Evolutionary conservation across 2,797 vertebrate species (phyloP), one percentile per base, ranked within the genome.

Genomic region (Triplophysa bombifrons): DNA sequence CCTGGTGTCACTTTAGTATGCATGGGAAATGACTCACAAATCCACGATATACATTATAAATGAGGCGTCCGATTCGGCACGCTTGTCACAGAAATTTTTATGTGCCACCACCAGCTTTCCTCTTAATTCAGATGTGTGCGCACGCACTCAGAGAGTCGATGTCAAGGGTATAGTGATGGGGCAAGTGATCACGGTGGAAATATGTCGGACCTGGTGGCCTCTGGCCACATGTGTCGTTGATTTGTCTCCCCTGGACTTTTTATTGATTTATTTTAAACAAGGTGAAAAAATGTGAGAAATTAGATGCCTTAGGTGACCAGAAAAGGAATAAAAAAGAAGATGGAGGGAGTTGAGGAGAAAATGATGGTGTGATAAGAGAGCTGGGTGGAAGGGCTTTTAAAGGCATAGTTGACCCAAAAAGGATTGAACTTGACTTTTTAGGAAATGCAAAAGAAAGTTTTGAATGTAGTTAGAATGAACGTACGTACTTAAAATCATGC

Each of bases 251-350:
- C 87, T 84, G 81, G 88, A 89, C 86, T 85, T 80, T 83, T 78
- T 92, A 93, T 94, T 91, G 91, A 93, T 93, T 93, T 88, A 86
- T 90, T 92, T 93, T 91, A 92, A 92, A 92, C 89, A 90, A 89
- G 77, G 25, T 61, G 83, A 84, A 82, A 80, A 90, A 76, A 92
- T 91, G 87, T 91, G 90, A 93, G 83, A 89, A 91, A 93, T 91
- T 90, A 78, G 83, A 80, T 64, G 74, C 48, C 72, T n/a, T 60
- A 56, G 76, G 72, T 30, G 76, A 71, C 41, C 71, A 78, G 78
- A 76, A 73, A 41, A 44, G 63, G 70, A 77, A 72, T 22, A 67
- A 46, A 55, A 66, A 63, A 72, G 48, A 65, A 84, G 69, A 80
- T 55, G 65, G 78, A 44, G 44, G 11, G 58, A 68, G 76, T 51